Evolutionary conservation across 2,113 vertebrate species (phyloP), one percentile per base, ranked within the genome.

Genomic region (Mustelus asterias): DNA sequence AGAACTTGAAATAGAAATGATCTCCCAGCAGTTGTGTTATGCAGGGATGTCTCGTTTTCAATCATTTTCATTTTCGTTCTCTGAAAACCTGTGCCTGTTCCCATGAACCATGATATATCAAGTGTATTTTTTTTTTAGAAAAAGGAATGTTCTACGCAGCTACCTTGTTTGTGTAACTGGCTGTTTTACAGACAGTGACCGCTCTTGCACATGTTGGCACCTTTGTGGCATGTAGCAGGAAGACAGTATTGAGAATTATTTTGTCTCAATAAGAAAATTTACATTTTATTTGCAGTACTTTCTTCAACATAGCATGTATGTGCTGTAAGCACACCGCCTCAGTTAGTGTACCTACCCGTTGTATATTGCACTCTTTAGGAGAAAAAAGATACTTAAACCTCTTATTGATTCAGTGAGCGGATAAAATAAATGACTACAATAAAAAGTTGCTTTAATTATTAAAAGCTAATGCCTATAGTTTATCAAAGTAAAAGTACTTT

Each of bases 341-440:
- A 54, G 94, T 76, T 95, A 72, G 29, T 33, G 11, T 76, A 95
- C 67, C 94, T 95, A 54, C 26, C 67, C 24, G 22, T 95, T 26
- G 94, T 96, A 88, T 89, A 92, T 96, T 92, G 88, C 88, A 96
- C 96, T 96, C 95, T 92, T 96, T 44, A 96, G 86, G 95, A 54
- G 20, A 54, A 72, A 58, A 92, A 70, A 63, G 6, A 65, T 60
- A 85, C 33, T 85, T 86, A 89, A 67, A 93, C 48, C 67, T 92
- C 69, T 70, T 54, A 69, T 96, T 92, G 22, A n/a, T 72, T 72
- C 88, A 72, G 69, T 58, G 60, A 76, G 83, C 65, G 54, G 69
- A 48, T 29, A 95, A 72, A 72, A 94, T 24, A 72, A 72, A 94
- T 41, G 20, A 76, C 94, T 95, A 95, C 67, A 72, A 54, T 72